Conservation (phyloP, 2,888 invertebrate genomes). For the Drosophila diplacantha region DNA sequence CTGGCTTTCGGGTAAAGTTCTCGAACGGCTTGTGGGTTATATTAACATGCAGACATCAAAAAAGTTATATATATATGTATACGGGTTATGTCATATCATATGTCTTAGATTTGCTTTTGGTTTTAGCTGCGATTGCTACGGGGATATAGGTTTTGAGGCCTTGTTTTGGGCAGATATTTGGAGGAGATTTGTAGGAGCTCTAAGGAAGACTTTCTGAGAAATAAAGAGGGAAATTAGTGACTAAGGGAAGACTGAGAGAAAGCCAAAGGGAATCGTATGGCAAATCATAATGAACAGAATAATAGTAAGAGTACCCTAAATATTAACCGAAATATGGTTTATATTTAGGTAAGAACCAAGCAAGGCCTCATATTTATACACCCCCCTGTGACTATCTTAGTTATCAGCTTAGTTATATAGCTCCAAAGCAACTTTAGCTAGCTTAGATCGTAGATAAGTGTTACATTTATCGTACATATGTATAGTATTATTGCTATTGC, state of each 20-base stretch:
- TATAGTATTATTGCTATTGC: slow-evolving; percentile 39
- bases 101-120: slow-evolving; percentile 26
- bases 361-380: background rate
- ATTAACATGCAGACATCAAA: slow-evolving; percentile 69
- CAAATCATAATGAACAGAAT: background rate
- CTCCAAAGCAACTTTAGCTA: slow-evolving; percentile 27
- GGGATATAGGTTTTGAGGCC: slow-evolving; percentile 2
- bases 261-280: background rate
- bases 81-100: slow-evolving; percentile 35
- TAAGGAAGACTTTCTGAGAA: slow-evolving; percentile 22
- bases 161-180: background rate
- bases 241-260: slow-evolving; percentile 17
- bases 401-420: slow-evolving; percentile 18
- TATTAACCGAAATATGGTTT: background rate
- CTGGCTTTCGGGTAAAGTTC: slow-evolving; percentile 26
- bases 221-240: background rate
- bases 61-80: slow-evolving; percentile 52
- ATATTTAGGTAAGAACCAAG: background rate
- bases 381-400: slow-evolving; percentile 3
- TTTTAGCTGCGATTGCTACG: slow-evolving; percentile 21
- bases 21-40: slow-evolving; percentile 39
- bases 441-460: slow-evolving; percentile 29
- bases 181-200: background rate
- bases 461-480: slow-evolving; percentile 37
- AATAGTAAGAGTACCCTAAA: no score